Percentiles rank a stretch among this genome's conserved stretches.
phyloP scores from a whole-genome alignment of 2,113 vertebrate genomes.

The Zosterops lateralis region DNA sequence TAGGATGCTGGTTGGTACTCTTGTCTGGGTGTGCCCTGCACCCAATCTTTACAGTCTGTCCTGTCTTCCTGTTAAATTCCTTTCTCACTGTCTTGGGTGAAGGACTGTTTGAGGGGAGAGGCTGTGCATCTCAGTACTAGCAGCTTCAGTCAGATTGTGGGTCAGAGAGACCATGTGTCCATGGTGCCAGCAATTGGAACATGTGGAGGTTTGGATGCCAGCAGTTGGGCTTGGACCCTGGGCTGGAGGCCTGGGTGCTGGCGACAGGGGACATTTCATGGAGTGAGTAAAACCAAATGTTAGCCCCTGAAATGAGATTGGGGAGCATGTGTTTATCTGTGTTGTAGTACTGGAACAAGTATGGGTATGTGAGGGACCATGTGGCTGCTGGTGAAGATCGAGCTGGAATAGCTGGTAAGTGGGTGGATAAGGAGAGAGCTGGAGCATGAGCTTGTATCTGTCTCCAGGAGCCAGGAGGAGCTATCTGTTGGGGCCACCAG shows the following conservation, averaged over 20 bases:
- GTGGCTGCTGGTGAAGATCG: neutral
- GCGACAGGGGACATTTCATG: neutral
- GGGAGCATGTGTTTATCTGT: neutral
- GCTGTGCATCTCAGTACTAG: neutral
- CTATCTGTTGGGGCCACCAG: neutral
- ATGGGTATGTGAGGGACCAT: rapidly evolving
- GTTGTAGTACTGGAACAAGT: neutral
- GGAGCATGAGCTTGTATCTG: neutral
- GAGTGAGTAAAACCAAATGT: neutral
- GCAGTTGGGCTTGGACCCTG: neutral
- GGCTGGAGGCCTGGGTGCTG: neutral
- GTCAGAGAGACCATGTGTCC: rapidly evolving
- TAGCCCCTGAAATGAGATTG: neutral
- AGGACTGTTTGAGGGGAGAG: neutral
- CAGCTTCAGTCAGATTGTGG: neutral
- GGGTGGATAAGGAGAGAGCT: neutral
- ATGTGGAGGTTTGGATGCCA: neutral
- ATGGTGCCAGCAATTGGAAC: neutral
- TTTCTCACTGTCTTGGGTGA: neutral
- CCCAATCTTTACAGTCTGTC: neutral
- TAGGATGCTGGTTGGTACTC: neutral
- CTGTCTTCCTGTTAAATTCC: neutral
- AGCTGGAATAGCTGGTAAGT: neutral
- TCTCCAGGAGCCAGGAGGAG: neutral
- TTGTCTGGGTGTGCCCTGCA: rapidly evolving